phyloP scores from a whole-genome alignment of 2,888 invertebrate genomes.

The Petrolisthes cinctipes region DNA sequence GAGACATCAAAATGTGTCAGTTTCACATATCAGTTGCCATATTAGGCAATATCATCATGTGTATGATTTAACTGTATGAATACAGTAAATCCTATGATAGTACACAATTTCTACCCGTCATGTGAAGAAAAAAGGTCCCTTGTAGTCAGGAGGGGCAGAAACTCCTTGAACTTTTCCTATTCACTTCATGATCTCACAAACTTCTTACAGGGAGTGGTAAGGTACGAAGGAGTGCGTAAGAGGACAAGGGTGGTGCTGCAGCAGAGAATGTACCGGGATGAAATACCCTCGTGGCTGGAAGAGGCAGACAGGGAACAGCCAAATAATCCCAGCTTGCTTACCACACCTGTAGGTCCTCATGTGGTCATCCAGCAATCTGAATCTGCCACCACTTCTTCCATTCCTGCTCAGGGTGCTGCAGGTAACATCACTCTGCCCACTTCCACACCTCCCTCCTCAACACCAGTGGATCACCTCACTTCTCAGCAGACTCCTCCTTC shows the following conservation, averaged over 20 bases:
- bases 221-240: conserved; percentile 81
- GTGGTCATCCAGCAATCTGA: neutral
- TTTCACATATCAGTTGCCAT: neutral
- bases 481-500: conserved; percentile 36
- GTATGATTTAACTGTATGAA: no score
- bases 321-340: conserved; percentile 8
- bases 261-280: conserved; percentile 81
- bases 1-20: neutral
- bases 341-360: neutral
- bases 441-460: neutral
- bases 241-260: conserved; percentile 83
- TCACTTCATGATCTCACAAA: no score
- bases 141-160: no score
- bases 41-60: neutral
- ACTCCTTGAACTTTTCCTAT: no score
- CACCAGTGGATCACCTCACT: neutral
- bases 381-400: neutral
- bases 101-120: no score
- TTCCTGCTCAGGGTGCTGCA: neutral
- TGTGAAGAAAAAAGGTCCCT: no score
- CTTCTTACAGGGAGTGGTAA: conserved; percentile 73
- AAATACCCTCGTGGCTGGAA: conserved; percentile 81
- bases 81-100: no score
- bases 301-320: conserved; percentile 78
- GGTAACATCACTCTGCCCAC: neutral